Base-by-base conservation (phyloP, 2,888 invertebrate genomes). In the Drosophila paranaensis region DNA sequence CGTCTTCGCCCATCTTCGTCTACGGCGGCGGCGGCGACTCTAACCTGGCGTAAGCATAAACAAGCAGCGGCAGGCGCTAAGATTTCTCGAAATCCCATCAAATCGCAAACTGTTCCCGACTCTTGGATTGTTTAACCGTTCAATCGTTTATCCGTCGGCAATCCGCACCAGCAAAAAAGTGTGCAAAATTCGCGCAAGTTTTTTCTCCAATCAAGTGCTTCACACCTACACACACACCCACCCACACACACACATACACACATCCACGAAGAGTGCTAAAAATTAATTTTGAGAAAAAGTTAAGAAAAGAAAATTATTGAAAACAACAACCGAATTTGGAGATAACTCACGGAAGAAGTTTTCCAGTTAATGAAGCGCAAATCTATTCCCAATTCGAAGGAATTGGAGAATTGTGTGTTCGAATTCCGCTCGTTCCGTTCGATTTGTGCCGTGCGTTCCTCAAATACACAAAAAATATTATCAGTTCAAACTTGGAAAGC, bases 401-500 rank as follows among this genome's bases (percentile, higher is more conserved):
- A 66, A 65, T 76, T 58, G 60, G 40, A n/a, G n/a, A 69, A 46
- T 60, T 63, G 62, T 75, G 71, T 40, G 20, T 54, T 30, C 71
- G 50, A 50, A 27, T 50, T 65, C 48, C 14, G 42, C 46, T 16
- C 42, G 9, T 51, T 61, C 27, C 53, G 40, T 61, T 37, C 53
- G 46, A 58, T 33, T 64, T 73, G 77, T 65, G 63, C 61, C 61
- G 77, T 67, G 77, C 74, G 64, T 61, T 60, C 51, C 60, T 33
- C 30, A 74, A 60, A 60, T 51, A 73, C 13, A 25, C 8, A 45
- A 8, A 45, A 72, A 67, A 82, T 85, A 82, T 85, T 88, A 80
- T 75, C 71, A 88, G 77, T 85, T 82, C 71, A 50, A 50, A 82
- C 61, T 79, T 74, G 60, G 71, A 80, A 82, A 88, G 62, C 70